Conservation (phyloP, 1,140 invertebrate species). For the Phortica variegata region DNA sequence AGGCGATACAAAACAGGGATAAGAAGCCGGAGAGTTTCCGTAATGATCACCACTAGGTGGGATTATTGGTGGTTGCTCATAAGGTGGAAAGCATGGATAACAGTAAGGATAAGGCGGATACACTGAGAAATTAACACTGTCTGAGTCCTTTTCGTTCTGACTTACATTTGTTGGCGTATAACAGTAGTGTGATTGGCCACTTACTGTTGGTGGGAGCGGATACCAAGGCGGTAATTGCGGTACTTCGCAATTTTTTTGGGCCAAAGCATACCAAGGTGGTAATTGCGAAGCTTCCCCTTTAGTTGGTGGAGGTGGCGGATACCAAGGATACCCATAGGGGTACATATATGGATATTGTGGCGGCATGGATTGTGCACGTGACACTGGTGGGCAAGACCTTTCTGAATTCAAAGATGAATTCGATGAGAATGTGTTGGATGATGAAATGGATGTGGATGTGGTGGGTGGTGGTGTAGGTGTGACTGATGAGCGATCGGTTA, state of each 20-base stretch:
- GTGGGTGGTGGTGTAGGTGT: conserved; percentile 15
- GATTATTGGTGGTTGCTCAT: conserved; percentile 15
- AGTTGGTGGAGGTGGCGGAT: conserved; percentile 34
- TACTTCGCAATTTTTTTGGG: conserved; percentile 10
- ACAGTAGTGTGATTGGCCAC: conserved; percentile 25
- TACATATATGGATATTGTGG: conserved; percentile 48
- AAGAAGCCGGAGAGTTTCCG: conserved; percentile 5
- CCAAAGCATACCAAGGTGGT: not conserved
- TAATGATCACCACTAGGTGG: conserved; percentile 9
- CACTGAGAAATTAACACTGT: not conserved
- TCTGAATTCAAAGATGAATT: conserved; percentile 44
- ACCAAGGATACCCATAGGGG: conserved; percentile 43
- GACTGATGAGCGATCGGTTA: conserved; percentile 5
- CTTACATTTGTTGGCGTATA: conserved; percentile 13
- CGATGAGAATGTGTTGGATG: conserved; percentile 35
- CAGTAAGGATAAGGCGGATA: conserved; percentile 48
- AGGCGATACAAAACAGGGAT: conserved; percentile 34
- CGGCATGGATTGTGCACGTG: conserved; percentile 35
- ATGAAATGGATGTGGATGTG: conserved; percentile 6
- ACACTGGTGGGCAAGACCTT: conserved; percentile 27
- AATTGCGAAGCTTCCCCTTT: too few relatives aligned
- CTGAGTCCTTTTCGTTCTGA: not conserved
- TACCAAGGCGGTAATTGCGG: conserved; percentile 7
- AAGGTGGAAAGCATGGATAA: conserved; percentile 32
- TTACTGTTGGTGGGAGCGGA: conserved; percentile 28